phyloP scores from a whole-genome alignment of 2,888 invertebrate genomes.

The Apoderus coryli region DNA sequence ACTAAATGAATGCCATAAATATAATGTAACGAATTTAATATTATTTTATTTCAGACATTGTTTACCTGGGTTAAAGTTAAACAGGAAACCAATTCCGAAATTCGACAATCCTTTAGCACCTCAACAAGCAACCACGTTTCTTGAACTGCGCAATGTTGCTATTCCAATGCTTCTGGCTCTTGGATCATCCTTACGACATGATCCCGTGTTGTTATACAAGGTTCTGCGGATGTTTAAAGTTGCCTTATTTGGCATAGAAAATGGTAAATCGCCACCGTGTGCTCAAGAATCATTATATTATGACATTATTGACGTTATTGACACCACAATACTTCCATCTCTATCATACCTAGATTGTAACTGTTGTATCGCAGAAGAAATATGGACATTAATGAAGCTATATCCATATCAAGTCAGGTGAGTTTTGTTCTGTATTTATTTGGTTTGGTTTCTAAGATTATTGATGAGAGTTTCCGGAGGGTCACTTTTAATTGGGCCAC shows the following conservation, averaged over 20 bases:
- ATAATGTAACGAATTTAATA: background rate
- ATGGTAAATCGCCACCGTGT: constrained; percentile 14
- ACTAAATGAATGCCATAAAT: no score
- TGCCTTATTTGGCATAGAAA: constrained; percentile 24
- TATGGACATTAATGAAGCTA: constrained; percentile 78
- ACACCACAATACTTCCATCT: constrained; percentile 79
- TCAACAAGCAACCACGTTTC: constrained; percentile 49
- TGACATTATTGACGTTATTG: constrained; percentile 73
- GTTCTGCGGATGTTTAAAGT: constrained; percentile 41
- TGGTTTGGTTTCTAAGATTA: no score
- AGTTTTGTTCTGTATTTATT: constrained; percentile 2
- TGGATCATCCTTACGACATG: constrained; percentile 77
- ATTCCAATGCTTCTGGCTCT: constrained; percentile 76
- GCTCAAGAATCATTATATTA: constrained; percentile 51
- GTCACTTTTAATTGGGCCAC: no score
- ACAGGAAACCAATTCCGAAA: constrained; percentile 39
- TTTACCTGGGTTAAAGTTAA: constrained; percentile 55
- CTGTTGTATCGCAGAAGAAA: constrained; percentile 90
- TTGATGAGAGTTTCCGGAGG: no score
- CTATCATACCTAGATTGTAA: constrained; percentile 86
- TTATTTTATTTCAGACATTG: constrained; percentile 45
- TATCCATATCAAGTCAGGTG: constrained; percentile 59
- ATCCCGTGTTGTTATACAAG: constrained; percentile 85
- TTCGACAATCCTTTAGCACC: constrained; percentile 47
- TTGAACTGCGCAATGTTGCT: constrained; percentile 57